Evolutionary conservation across 2,797 vertebrate genomes (phyloP), one percentile per base, ranked within the genome.

Genomic region (Kryptopterus vitreolus): DNA sequence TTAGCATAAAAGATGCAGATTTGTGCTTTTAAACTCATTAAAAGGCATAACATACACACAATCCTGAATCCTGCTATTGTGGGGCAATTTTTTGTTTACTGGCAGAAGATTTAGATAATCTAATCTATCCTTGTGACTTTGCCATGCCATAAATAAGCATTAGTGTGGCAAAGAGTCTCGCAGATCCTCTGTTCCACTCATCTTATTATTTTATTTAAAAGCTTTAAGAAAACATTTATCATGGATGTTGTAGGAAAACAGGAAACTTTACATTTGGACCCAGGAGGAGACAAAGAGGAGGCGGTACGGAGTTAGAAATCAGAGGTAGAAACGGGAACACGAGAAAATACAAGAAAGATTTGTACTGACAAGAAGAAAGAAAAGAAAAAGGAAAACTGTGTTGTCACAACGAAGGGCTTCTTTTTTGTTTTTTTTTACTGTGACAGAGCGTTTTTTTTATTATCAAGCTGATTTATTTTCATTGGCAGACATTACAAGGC

Each of bases 211-310:
- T 91, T 86, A 92, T 92, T 92, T 87, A 83, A 86, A 89, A 88
- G 87, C 89, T 92, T 91, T 89, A 88, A 89, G 88, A 92, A 91
- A 92, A 90, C 89, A 93, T 93, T 92, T 89, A 93, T 92, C 92
- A 91, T 94, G 82, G 87, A 92, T 93, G 91, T 93, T 93, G 87
- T 89, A 92, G 84, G 81, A 84, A 89, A 90, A 92, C 90, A 92
- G 91, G 91, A 94, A 92, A 92, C 89, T 92, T 90, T 91, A 73
- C 88, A 91, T 94, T 92, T 92, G 85, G 89, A 83, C 87, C 89
- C 82, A 86, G 88, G 31, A 72, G 80, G 77, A 91, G 81, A 65
- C 82, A 83, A 87, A 86, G 83, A 83, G 35, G 68, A 76, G 87
- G 85, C 85, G 89, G 89, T 87, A 80, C 3, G 2, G 70, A 55